Evolutionary conservation across 2,797 vertebrate species (phyloP).

Genomic region (Parauchenoglanis ngamensis): DNA sequence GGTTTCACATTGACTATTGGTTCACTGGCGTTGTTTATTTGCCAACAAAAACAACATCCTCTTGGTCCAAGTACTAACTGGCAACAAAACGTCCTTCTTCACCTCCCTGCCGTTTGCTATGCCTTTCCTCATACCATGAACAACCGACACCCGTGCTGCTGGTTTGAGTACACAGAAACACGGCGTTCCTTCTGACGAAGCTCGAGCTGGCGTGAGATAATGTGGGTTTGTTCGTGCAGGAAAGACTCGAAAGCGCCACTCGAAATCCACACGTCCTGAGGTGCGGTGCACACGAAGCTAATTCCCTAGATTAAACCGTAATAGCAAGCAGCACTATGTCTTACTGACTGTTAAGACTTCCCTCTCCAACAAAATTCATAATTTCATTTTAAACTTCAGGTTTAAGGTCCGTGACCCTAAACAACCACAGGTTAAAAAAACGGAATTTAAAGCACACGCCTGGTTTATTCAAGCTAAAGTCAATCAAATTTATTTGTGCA

Average conservation of each 20-base stretch:
- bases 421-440: not conserved
- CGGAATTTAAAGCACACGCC: not conserved
- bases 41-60: no score
- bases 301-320: no score
- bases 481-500: not conserved
- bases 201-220: not conserved
- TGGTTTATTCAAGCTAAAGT: not conserved
- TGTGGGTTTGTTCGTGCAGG: not conserved
- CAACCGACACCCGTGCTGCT: no score
- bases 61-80: no score
- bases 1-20: no score
- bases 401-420: not conserved
- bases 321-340: no score
- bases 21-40: no score
- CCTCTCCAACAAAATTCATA: not conserved
- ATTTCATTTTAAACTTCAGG: not conserved
- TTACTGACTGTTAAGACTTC: no score
- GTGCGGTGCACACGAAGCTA: not conserved
- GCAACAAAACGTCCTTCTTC: no score
- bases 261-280: not conserved
- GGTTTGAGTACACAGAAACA: not conserved
- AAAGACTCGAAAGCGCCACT: not conserved
- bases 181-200: not conserved
- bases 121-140: no score
- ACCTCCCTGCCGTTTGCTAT: no score